Evolutionary conservation across 2,113 vertebrate species (phyloP).

Genomic region (Spilogale gracilis): DNA sequence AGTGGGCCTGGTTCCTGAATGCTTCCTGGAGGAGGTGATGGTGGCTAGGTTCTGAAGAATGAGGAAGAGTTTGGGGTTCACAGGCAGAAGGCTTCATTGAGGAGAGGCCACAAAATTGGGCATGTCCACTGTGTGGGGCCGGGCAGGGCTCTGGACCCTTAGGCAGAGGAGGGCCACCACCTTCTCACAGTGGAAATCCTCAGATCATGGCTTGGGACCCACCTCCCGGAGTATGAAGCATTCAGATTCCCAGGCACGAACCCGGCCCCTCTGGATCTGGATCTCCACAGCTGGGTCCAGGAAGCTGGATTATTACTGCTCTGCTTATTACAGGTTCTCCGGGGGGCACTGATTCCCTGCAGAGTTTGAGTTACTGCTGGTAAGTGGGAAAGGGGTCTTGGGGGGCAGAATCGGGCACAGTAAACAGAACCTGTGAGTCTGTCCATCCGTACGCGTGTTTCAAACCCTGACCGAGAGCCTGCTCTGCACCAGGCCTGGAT

Average conservation of each 20-base stretch:
- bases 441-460: background rate
- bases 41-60: background rate
- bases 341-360: background rate
- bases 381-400: fast-evolving
- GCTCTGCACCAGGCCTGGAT: background rate
- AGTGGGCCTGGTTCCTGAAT: background rate
- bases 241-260: background rate
- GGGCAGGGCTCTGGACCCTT: background rate
- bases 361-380: background rate
- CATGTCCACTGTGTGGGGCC: background rate
- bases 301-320: background rate
- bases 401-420: background rate
- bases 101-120: background rate
- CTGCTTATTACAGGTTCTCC: background rate
- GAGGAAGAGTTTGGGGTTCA: background rate
- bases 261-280: background rate
- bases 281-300: background rate
- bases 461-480: background rate
- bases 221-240: background rate
- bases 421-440: background rate
- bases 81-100: background rate
- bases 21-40: background rate
- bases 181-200: background rate
- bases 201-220: background rate
- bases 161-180: background rate